Percentiles rank a stretch among this genome's conserved stretches.
phyloP scores from a whole-genome alignment of 1,140 invertebrate species.

The Drosophila biarmipes region DNA sequence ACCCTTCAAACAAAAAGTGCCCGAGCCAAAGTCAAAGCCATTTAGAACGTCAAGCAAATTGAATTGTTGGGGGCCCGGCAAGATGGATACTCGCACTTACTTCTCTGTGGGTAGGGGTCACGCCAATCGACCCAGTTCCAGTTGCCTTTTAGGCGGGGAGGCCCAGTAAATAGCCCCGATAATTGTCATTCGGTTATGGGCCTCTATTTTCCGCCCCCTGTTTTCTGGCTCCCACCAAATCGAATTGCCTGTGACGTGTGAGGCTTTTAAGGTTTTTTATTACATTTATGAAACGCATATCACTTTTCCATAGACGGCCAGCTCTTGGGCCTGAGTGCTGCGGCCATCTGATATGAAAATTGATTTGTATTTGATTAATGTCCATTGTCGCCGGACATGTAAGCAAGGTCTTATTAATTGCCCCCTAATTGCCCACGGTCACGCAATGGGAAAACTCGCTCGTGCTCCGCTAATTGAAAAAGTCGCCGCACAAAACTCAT shows the following conservation, averaged over 20 bases:
- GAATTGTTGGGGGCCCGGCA: slow-evolving; percentile 27
- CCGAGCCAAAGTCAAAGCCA: slow-evolving; percentile 45
- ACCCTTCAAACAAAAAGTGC: slow-evolving; percentile 54
- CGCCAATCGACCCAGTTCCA: slow-evolving; percentile 36
- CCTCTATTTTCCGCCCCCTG: neutral
- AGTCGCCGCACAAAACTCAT: slow-evolving; percentile 46
- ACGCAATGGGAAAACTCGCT: slow-evolving; percentile 30
- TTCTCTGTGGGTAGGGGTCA: slow-evolving; percentile 2
- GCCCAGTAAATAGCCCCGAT: slow-evolving; percentile 49
- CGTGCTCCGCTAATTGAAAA: slow-evolving; percentile 60
- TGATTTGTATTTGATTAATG: slow-evolving; percentile 79
- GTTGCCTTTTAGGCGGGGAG: neutral
- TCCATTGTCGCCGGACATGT: slow-evolving; percentile 49
- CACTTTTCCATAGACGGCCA: slow-evolving; percentile 1
- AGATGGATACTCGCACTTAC: neutral
- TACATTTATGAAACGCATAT: slow-evolving; percentile 66
- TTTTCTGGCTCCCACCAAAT: slow-evolving; percentile 28
- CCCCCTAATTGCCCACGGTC: slow-evolving; percentile 64
- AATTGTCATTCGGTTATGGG: slow-evolving; percentile 52
- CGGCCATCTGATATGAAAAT: slow-evolving; percentile 68
- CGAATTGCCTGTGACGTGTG: slow-evolving; percentile 72
- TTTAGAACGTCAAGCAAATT: slow-evolving; percentile 64
- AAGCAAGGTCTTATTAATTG: slow-evolving; percentile 66
- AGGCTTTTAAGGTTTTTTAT: slow-evolving; percentile 81
- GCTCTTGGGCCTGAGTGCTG: slow-evolving; percentile 23